Evolutionary conservation across 1,140 invertebrate genomes (phyloP), one percentile per base, ranked within the genome.

Genomic region (Drosophila albomicans): DNA sequence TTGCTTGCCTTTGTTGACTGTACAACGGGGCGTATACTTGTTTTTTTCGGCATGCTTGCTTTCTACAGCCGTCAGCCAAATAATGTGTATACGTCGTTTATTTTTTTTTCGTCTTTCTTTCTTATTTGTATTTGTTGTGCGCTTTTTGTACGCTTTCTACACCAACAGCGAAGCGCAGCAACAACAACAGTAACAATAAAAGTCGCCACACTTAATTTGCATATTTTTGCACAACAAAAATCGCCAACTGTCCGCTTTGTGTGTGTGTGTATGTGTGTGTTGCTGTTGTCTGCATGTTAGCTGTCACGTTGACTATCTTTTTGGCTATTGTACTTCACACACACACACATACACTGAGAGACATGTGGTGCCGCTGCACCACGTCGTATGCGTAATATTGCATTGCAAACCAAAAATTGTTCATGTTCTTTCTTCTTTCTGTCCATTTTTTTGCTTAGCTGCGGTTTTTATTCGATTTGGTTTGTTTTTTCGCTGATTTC

Each of bases 301-400:
- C 66, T 87, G 80, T 80, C 84, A 88, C 84, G 84, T 87, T 78
- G 77, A 72, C 82, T 87, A 82, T 87, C 76, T 87, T 82, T 78
- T 81, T 73, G 73, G 77, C 45, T 66, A 78, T 81, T 78, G 64
- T 76, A 70, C 66, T 56, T 15, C 66, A 45, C 59, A 73, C 67
- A 77, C 66, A 63, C 64, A 72, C 51, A 58, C 67, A 58, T 64
- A 69, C 25, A 54, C 45, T 38, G 68, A 51, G 46, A 79, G 28
- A 59, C 64, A 67, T 54, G 30, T 20, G 16, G 28, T 54, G 65
- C 56, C 59, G 49, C 46, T 65, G 78, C 79, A 85, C 65, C 65
- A 89, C 86, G 69, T 79, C 85, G 85, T 89, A 84, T 89, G 85
- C 81, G 85, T 89, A 89, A 84, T 89, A 85, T 89, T 81, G 84